Base-by-base conservation (phyloP, 2,113 vertebrate genomes). In the Clarias gariepinus region DNA sequence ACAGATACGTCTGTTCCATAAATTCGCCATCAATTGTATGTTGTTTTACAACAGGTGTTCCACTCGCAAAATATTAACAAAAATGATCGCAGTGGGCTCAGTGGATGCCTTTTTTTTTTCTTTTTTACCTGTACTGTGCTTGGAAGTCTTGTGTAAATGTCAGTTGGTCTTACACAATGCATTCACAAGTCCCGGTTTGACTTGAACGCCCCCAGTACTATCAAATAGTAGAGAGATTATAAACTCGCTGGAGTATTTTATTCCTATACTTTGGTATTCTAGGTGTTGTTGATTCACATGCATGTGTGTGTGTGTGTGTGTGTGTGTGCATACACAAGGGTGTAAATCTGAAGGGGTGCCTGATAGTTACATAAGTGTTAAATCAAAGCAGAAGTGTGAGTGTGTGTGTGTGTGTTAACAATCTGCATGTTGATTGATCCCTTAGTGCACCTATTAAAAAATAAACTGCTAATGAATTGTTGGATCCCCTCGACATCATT, bases 361-460 rank as follows among this genome's bases (percentile, higher is more conserved):
- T 63, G 69, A n/a, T 71, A 66, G 83, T 55, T 47, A 78, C 55
- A 55, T 77, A 77, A 53, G 25, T 53, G 25, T 55, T 55, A 15
- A 77, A 28, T 77, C 74, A 28, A 3, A 77, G 74, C 23, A 55
- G 74, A 76, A 18, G 86, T 19, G 36, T 3, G 53, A 23, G 64
- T 68, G 36, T 63, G 60, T n/a, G 64, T 10, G 36, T 82, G 77
- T 36, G 68, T 69, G 82, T 63, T 86, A 74, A 85, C 68, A 88
- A 64, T 30, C 71, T 85, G 68, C n/a, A 2, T 87, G 90, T 71
- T 90, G 87, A 91, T 91, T 92, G 90, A 89, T 88, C 89, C 90
- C 89, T 81, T 47, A 55, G 89, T 89, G 90, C 85, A 86, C 88
- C 84, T 80, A 89, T 91, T 92, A 92, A 88, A 92, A 88, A 77